Percentiles rank a stretch among this genome's conserved stretches.
Conservation (phyloP, 2,113 vertebrate species). For the Rhinoderma darwinii region DNA sequence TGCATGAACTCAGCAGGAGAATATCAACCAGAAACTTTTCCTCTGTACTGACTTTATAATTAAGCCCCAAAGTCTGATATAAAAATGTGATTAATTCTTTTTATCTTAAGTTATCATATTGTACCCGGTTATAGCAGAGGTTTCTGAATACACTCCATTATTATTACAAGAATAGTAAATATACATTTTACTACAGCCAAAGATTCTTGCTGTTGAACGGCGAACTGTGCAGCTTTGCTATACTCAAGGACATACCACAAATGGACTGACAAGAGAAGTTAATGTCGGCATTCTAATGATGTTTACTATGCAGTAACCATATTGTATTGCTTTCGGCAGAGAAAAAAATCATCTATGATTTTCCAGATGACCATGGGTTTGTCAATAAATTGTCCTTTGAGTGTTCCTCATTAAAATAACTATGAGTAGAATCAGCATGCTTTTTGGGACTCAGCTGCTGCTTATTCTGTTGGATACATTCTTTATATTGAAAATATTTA, state of each 20-base stretch:
- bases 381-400: constrained; percentile 31
- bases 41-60: background rate
- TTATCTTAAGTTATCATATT: background rate
- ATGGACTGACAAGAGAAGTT: constrained; percentile 5
- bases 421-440: constrained; percentile 23
- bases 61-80: background rate
- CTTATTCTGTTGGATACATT: constrained; percentile 1
- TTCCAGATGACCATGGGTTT: constrained; percentile 30
- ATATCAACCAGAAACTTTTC: background rate
- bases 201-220: background rate
- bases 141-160: background rate
- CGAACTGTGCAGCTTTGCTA: background rate
- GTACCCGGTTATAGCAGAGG: background rate
- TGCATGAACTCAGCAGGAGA: background rate
- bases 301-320: constrained; percentile 19
- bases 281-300: constrained; percentile 12
- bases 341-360: background rate
- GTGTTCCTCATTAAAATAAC: constrained; percentile 27
- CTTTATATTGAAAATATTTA: background rate
- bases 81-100: background rate
- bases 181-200: background rate
- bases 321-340: constrained; percentile 21
- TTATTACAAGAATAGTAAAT: background rate
- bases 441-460: constrained; percentile 38
- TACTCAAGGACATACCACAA: background rate